These are phyloP conservation scores for Tridacna gigas DNA, from an alignment of 2,888 invertebrate species.

Conservation along the genomic window DNA sequence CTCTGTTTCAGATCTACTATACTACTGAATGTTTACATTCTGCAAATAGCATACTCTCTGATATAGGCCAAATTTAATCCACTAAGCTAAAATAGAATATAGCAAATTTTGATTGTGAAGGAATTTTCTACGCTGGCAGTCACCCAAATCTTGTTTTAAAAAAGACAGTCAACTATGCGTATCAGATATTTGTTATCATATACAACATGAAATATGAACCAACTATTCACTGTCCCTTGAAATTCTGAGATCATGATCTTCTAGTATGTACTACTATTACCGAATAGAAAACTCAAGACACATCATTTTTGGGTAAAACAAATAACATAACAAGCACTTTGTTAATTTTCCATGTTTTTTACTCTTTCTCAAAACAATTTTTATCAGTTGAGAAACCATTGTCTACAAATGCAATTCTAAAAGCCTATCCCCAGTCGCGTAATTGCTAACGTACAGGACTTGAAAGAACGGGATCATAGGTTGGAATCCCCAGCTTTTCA, in stretches of 20 bases:
- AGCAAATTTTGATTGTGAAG: constrained; percentile 15
- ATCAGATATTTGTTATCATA: constrained; percentile 37
- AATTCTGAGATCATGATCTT: not conserved
- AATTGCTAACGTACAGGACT: too few relatives aligned
- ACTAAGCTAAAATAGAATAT: too few relatives aligned
- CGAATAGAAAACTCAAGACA: not conserved
- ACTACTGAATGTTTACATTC: too few relatives aligned
- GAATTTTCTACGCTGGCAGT: constrained; percentile 28
- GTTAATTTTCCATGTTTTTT: too few relatives aligned
- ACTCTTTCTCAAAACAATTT: too few relatives aligned
- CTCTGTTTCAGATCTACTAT: too few relatives aligned
- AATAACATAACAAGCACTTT: too few relatives aligned
- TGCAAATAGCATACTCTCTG: not conserved
- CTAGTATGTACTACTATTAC: not conserved
- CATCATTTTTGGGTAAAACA: not conserved
- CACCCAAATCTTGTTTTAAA: constrained; percentile 34
- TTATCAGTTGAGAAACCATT: too few relatives aligned
- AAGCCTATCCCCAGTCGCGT: too few relatives aligned
- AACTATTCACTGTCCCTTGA: constrained; percentile 12
- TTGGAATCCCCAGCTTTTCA: too few relatives aligned
- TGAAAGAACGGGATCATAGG: too few relatives aligned
- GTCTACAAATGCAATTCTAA: too few relatives aligned
- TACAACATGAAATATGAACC: constrained; percentile 10
- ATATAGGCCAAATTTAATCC: not conserved
- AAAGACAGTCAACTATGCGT: constrained; percentile 40